A percentile compares a stretch with the other conserved stretches of the same genome.
phyloP scores from a whole-genome alignment of 2,113 vertebrate genomes.

The Ia io region DNA sequence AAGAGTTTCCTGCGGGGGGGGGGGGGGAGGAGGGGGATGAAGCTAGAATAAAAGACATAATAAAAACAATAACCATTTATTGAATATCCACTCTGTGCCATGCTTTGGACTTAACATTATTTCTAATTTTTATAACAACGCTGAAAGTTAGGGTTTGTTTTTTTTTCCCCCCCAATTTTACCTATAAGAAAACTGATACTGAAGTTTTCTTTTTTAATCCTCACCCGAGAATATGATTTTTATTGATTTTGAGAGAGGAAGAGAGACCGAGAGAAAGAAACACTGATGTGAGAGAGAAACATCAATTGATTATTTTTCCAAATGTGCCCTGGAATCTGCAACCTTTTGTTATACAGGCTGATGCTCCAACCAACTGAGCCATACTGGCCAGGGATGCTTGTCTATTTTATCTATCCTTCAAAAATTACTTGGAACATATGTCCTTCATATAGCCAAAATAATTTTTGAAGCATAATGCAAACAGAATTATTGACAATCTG shows the following conservation, averaged over 20 bases:
- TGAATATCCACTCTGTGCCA: neutral
- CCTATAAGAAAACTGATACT: neutral
- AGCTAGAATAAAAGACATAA: neutral
- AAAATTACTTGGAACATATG: neutral
- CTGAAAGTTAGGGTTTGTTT: neutral
- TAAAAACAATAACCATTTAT: neutral
- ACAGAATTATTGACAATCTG: neutral
- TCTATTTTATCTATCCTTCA: neutral
- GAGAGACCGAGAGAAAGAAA: too few relatives aligned
- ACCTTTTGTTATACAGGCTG: too few relatives aligned
- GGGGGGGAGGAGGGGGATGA: accelerated
- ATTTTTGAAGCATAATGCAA: neutral
- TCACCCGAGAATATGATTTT: too few relatives aligned
- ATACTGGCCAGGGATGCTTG: neutral
- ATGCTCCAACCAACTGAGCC: too few relatives aligned
- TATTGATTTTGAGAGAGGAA: too few relatives aligned
- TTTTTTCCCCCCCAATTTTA: neutral
- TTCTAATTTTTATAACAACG: neutral
- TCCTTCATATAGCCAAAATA: neutral
- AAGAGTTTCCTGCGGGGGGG: neutral
- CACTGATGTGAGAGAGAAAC: too few relatives aligned
- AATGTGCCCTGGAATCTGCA: too few relatives aligned
- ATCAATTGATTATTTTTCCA: too few relatives aligned
- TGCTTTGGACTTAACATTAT: neutral
- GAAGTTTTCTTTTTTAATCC: neutral